Conservation (phyloP, 2,888 invertebrate species). For the Drosophila limbata region DNA sequence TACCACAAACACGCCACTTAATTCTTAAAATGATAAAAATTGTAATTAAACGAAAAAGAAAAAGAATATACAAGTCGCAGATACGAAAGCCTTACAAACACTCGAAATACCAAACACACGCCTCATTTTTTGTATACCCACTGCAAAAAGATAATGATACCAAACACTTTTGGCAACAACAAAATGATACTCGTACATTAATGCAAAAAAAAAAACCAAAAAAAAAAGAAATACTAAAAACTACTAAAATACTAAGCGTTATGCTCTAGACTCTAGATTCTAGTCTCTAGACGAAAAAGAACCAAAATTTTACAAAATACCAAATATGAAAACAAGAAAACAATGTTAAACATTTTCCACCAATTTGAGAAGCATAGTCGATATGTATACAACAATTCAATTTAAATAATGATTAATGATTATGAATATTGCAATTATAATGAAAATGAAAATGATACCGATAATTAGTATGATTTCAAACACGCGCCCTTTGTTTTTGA, state of each 20-base stretch:
- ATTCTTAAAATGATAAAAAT: slow-evolving; percentile 41
- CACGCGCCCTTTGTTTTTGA: slow-evolving; percentile 57
- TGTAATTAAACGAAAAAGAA: slow-evolving; percentile 39
- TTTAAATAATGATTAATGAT: slow-evolving; percentile 19
- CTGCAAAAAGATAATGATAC: slow-evolving; percentile 16
- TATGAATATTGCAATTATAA: slow-evolving; percentile 11
- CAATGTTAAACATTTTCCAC: slow-evolving; percentile 68
- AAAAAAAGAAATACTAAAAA: slow-evolving; percentile 12
- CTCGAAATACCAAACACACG: slow-evolving; percentile 43
- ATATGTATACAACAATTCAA: slow-evolving; percentile 41
- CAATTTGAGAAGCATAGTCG: slow-evolving; percentile 65
- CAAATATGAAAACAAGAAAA: slow-evolving; percentile 21
- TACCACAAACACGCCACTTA: slow-evolving; percentile 42
- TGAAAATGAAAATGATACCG: slow-evolving; percentile 9
- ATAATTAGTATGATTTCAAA: slow-evolving; percentile 45
- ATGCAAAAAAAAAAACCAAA: slow-evolving; percentile 7
- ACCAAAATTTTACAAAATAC: slow-evolving; percentile 74
- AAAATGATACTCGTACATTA: slow-evolving; percentile 29
- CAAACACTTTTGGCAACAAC: slow-evolving; percentile 25
- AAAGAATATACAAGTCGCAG: slow-evolving; percentile 36
- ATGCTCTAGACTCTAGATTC: slow-evolving; percentile 62
- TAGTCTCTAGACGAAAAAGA: slow-evolving; percentile 70
- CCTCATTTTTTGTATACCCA: slow-evolving; percentile 56
- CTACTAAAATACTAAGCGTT: slow-evolving; percentile 54
- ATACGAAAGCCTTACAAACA: slow-evolving; percentile 57